Base-by-base conservation (phyloP, 1,140 invertebrate species). In the Drosophila athabasca region DNA sequence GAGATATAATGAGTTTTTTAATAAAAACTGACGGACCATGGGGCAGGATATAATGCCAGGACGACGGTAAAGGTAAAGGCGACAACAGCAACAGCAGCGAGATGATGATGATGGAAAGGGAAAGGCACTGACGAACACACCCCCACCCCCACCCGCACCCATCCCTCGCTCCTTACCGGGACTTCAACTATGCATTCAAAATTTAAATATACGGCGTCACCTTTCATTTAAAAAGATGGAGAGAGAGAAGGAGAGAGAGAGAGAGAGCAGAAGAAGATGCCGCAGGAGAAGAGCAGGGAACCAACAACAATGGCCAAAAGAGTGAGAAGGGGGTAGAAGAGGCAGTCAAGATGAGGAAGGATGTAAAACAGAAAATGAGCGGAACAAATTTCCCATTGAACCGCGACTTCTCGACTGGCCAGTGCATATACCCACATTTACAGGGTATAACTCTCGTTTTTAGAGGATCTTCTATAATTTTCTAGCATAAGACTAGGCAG, bases 1-100 rank as follows among this genome's bases (percentile, higher is more conserved):
- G 78, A 67, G 77, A 74, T 64, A 70, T 79, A 80, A 79, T 79
- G 77, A 79, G 67, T 76, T 79, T 79, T 80, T 79, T 79, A 80
- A 79, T 79, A 79, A 70, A 80, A 79, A 75, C 64, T 61, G 65
- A 71, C 73, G 75, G 54, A 52, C 46, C 46, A 64, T 57, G 41
- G 62, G 51, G 54, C 53, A 57, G 66, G 45, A 60, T 60, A 79
- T 79, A 79, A 79, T 74, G 58, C 44, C 68, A 22, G 48, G 61
- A 50, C 52, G 54, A 50, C 17, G 26, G 39, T 31, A 43, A 49
- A 43, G 46, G 17, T 54, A 44, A 55, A 41, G 45, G 52, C 29
- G 52, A 74, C 55, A 54, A 5, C 24, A 26, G 5, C 24, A 26
- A 5, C 24, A 6, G 24, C 24, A 64, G 43, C 55, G 46, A 24